Evolutionary conservation across 2,888 invertebrate genomes (phyloP).

Genomic region (Lucinisca nassula): DNA sequence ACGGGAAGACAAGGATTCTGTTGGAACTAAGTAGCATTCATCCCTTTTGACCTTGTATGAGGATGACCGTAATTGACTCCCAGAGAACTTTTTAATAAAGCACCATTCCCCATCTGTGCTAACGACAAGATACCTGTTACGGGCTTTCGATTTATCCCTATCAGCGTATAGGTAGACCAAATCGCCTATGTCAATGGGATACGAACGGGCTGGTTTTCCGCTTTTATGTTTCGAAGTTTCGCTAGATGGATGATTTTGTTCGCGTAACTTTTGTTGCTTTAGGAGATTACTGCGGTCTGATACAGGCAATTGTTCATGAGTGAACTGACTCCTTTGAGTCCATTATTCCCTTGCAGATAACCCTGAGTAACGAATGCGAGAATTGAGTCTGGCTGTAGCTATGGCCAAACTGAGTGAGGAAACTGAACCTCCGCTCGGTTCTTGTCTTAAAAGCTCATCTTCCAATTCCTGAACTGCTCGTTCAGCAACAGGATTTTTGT

Average conservation of each 20-base stretch:
- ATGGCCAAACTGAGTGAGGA: no score
- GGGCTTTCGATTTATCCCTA: conserved; percentile 41
- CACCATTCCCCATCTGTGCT: conserved; percentile 60
- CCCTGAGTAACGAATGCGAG: conserved; percentile 62
- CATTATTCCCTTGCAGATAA: conserved; percentile 69
- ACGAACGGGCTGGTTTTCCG: neutral
- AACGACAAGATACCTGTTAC: conserved; percentile 62
- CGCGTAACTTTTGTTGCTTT: conserved; percentile 44
- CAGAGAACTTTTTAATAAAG: conserved; percentile 58
- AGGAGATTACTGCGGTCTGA: conserved; percentile 54
- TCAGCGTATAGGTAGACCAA: conserved; percentile 61
- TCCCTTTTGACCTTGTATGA: conserved; percentile 61
- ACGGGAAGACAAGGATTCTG: neutral
- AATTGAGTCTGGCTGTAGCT: conserved; percentile 61
- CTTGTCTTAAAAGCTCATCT: conserved; percentile 68
- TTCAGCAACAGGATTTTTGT: no score
- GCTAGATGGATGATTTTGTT: conserved; percentile 62
- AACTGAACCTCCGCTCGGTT: conserved; percentile 48
- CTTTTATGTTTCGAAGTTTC: conserved; percentile 57
- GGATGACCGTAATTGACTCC: conserved; percentile 50
- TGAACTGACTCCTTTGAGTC: conserved; percentile 70
- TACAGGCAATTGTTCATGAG: conserved; percentile 61
- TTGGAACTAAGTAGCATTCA: conserved; percentile 53
- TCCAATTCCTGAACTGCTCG: conserved; percentile 74
- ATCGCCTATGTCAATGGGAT: conserved; percentile 54